These are phyloP conservation scores for Percina caprodes DNA, from an alignment of 2,113 vertebrate species.

Conservation along the genomic window DNA sequence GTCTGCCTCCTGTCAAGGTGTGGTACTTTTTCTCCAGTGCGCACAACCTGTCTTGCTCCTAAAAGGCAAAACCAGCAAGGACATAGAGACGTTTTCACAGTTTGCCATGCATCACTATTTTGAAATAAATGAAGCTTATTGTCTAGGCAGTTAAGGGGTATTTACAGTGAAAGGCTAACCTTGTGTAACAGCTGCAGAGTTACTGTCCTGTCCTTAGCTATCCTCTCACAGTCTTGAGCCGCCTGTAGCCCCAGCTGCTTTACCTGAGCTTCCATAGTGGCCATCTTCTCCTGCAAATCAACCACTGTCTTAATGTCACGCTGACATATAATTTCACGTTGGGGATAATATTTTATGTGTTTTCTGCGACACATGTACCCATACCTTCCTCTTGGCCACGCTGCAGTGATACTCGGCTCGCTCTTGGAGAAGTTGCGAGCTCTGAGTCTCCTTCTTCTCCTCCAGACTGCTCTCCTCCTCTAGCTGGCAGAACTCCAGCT, in stretches of 20 bases:
- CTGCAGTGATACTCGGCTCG: constrained; percentile 88
- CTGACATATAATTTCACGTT: not conserved
- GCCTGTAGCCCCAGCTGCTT: constrained; percentile 91
- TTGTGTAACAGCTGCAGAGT: constrained; percentile 91
- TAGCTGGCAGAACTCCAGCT: constrained; percentile 98
- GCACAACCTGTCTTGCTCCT: constrained; percentile 93
- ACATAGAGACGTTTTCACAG: not conserved
- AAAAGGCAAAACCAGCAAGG: not conserved
- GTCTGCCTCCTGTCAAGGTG: constrained; percentile 84
- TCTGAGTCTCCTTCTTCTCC: constrained; percentile 89
- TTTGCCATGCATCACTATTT: not conserved
- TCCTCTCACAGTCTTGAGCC: constrained; percentile 88
- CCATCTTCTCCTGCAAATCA: constrained; percentile 88
- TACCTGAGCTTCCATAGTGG: constrained; percentile 90
- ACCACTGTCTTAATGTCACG: not conserved
- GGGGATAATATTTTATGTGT: not conserved
- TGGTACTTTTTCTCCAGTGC: constrained; percentile 89
- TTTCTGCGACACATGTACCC: constrained; percentile 3
- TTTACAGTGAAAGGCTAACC: constrained; percentile 77
- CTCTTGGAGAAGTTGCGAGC: constrained; percentile 90
- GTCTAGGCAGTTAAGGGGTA: not conserved
- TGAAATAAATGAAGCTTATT: not conserved
- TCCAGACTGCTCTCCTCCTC: constrained; percentile 93
- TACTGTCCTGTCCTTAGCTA: constrained; percentile 85
- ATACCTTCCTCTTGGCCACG: constrained; percentile 91